Base-by-base conservation (phyloP, 2,113 vertebrate genomes). In the Steatornis caripensis region DNA sequence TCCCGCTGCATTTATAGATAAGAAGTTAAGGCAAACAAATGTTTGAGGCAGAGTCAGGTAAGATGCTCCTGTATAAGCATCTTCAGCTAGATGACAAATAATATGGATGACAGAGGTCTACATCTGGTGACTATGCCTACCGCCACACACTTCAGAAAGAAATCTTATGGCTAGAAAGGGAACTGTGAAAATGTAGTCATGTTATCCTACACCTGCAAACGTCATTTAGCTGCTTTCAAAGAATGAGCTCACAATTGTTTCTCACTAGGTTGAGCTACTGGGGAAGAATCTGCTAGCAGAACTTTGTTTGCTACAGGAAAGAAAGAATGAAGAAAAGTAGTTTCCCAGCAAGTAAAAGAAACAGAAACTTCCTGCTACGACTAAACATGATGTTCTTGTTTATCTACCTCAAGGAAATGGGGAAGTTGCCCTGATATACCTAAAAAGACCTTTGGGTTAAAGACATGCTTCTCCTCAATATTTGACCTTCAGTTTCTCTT, bases 301-400 rank as follows among this genome's bases (percentile, higher is more conserved):
- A 17, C 34, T 72, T 77, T 84, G 45, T 74, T 84, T 77, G 37
- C 45, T 49, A 29, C 64, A 88, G 36, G 49, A 58, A 89, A 88
- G 23, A 87, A 75, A 74, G 45, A 90, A 69, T 32, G 36, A 81
- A 86, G 68, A 90, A 54, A 86, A 90, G 12, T 46, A 41, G 46
- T 70, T 77, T 93, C 68, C 62, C 91, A 86, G 80, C 62, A 97
- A 90, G 57, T 41, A 58, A 83, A 84, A 86, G 68, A 93, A 90
- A 72, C 27, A 86, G 85, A 84, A 93, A 66, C 64, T 92, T 94
- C 83, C 85, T 71, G 89, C 78, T 93, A 46, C 86, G 20, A 54
- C 60, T 78, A 84, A 81, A 57, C 14, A 46, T 7, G 18, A 17
- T 89, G 83, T 66, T 92, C 58, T 86, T 90, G 41, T 81, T 92